Base-by-base conservation (phyloP, 1,140 invertebrate species). In the Ceratitis capitata region DNA sequence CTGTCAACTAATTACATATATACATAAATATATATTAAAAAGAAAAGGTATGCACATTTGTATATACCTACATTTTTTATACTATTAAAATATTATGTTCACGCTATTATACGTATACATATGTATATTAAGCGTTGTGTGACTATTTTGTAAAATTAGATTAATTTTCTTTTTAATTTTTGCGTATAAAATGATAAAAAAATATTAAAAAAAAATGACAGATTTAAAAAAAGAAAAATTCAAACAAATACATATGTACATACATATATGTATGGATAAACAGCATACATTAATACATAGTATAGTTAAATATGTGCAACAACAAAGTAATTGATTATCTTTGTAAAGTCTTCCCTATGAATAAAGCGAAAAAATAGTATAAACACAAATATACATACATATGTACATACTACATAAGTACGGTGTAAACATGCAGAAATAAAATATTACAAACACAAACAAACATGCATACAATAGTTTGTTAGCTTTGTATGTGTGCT, bases 331-430 rank as follows among this genome's bases (percentile, higher is more conserved):
- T 69, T 69, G 26, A 82, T 82, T 82, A 47, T 82, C 78, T 82
- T 47, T 82, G 78, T 49, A 82, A 82, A 82, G 78, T 82, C 78
- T 82, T 82, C 78, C 78, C 64, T 85, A 53, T 53, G 47, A 74
- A 78, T 78, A 69, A 51, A 82, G 64, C n/a, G n/a, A n/a, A n/a
- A 64, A 74, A 85, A 84, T 23, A 1, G 23, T 4, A 47, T 47
- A 26, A 58, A 26, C 7, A 84, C 39, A 78, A 82, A 85, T 51
- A 51, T 74, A 51, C 39, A 35, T 29, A 29, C n/a, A 74, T n/a
- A 35, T 7, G 32, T 69, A 69, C 35, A 19, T 32, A 49, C 47
- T 49, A 16, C 47, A 49, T 23, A 56, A n/a, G 6, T 56, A 56
- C 10, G 45, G n/a, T n/a, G n/a, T n/a, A n/a, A n/a, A n/a, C n/a